phyloP scores from a whole-genome alignment of 2,113 vertebrate genomes.

The Anser cygnoides region DNA sequence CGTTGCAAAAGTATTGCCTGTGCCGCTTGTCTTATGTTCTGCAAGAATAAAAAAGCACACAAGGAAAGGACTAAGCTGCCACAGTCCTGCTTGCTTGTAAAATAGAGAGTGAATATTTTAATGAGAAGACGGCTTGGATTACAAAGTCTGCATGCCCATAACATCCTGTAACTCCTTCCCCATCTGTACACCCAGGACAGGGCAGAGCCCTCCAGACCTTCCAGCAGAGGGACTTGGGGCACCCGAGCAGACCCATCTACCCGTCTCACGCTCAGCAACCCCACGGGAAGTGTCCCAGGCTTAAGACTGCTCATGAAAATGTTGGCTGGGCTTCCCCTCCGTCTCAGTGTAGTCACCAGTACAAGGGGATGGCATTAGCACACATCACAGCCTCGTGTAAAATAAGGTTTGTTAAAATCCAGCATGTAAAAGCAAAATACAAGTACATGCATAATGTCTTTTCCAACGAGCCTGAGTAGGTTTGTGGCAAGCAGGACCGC shows the following conservation, averaged over 20 bases:
- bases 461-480: background rate
- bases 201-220: background rate
- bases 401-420: background rate
- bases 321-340: background rate
- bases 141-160: background rate
- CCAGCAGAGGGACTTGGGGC: background rate
- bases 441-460: background rate
- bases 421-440: background rate
- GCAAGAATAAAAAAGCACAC: background rate
- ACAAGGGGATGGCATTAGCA: background rate
- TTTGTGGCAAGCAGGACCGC: background rate
- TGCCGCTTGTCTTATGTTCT: fast-evolving
- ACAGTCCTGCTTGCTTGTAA: background rate
- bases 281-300: background rate
- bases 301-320: background rate
- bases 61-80: background rate
- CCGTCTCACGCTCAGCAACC: background rate
- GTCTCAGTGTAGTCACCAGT: background rate
- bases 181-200: background rate
- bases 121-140: background rate
- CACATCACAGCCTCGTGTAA: background rate
- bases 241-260: background rate
- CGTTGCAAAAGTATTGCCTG: background rate
- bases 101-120: background rate
- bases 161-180: background rate